Evolutionary conservation across 2,888 invertebrate genomes (phyloP).

Genomic region (Limnephilus lunatus): DNA sequence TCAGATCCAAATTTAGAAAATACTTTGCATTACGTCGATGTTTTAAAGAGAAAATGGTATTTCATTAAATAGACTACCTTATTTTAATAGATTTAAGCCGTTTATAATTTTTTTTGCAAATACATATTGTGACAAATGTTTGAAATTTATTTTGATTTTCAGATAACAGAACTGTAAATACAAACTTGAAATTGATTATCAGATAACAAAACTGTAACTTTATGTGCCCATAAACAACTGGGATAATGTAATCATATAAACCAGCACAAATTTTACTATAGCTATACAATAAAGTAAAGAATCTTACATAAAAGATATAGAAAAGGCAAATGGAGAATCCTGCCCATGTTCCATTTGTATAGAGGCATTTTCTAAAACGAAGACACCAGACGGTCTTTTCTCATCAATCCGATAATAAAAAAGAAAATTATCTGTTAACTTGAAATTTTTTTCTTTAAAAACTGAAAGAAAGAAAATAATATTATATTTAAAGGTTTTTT

Average conservation of each 20-base stretch:
- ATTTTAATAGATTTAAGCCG: not conserved
- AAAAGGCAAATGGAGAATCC: slow-evolving; percentile 85
- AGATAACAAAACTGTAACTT: not conserved
- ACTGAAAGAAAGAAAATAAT: slow-evolving; percentile 73
- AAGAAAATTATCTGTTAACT: slow-evolving; percentile 84
- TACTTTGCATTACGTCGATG: not conserved
- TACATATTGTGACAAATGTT: not conserved
- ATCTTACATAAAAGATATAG: slow-evolving; percentile 81
- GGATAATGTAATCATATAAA: not conserved
- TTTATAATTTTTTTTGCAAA: not conserved
- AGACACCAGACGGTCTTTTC: slow-evolving; percentile 82
- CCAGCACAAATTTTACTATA: not conserved
- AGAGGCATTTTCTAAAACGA: slow-evolving; percentile 85
- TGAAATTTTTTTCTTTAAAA: slow-evolving; percentile 88
- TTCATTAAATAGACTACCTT: not conserved
- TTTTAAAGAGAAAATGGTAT: not conserved
- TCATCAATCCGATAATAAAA: slow-evolving; percentile 87
- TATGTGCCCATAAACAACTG: not conserved
- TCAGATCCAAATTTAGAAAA: not conserved
- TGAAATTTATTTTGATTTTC: no score
- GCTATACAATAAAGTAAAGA: not conserved
- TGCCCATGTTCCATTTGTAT: slow-evolving; percentile 83
- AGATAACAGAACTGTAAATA: no score
- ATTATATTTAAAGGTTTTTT: not conserved
- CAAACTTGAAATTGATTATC: not conserved